These are phyloP conservation scores for Sussaba pulchella DNA, from an alignment of 2,888 invertebrate species.

Conservation along the genomic window DNA sequence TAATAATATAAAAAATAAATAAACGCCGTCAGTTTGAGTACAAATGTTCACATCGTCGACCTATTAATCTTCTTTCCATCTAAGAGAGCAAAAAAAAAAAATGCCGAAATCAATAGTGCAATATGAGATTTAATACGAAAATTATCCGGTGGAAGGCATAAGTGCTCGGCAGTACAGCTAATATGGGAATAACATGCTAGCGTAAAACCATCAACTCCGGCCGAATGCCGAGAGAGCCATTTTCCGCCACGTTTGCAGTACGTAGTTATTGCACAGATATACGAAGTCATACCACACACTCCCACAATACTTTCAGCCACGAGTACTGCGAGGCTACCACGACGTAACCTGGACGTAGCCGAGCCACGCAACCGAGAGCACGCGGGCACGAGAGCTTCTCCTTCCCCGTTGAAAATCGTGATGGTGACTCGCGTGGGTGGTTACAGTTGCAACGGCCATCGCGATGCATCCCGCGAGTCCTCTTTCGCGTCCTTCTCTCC, in stretches of 20 bases:
- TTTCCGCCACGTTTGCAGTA: conserved; percentile 53
- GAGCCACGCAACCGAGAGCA: conserved; percentile 8
- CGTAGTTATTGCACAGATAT: conserved; percentile 13
- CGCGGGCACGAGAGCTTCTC: conserved; percentile 35
- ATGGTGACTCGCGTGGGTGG: conserved; percentile 64
- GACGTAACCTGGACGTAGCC: conserved; percentile 36
- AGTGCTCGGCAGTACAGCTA: neutral
- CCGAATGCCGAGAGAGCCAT: conserved; percentile 54
- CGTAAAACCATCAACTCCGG: conserved; percentile 58
- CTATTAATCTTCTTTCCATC: too few relatives aligned
- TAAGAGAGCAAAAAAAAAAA: neutral
- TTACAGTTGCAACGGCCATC: conserved; percentile 65
- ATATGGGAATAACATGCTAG: neutral
- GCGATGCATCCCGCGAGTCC: conserved; percentile 56
- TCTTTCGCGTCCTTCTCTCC: conserved; percentile 23
- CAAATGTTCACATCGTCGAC: neutral
- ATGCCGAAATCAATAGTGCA: neutral
- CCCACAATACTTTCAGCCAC: conserved; percentile 1
- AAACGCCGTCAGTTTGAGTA: neutral
- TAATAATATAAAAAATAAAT: too few relatives aligned
- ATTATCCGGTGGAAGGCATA: conserved; percentile 8
- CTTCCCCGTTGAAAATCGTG: conserved; percentile 53
- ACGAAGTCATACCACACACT: neutral
- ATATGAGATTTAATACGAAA: neutral
- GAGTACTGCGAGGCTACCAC: conserved; percentile 48